A percentile compares a stretch with the other conserved stretches of the same genome.
These are phyloP conservation scores for Cyanoderma ruficeps DNA, from an alignment of 2,113 vertebrate genomes.

Conservation along the genomic window DNA sequence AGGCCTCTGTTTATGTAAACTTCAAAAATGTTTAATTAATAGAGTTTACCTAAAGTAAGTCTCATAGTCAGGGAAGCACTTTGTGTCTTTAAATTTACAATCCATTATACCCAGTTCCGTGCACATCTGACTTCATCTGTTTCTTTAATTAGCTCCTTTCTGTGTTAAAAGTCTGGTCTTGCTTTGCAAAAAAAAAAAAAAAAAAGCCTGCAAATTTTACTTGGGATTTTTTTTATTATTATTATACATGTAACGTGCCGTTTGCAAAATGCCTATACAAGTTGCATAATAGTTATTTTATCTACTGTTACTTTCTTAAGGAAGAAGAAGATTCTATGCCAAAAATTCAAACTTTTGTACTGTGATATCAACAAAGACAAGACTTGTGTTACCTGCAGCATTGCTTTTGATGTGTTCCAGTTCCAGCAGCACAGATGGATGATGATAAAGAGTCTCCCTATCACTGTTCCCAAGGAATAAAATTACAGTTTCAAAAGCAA, in stretches of 20 bases:
- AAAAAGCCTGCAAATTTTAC: neutral
- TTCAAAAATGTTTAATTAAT: neutral
- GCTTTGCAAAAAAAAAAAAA: neutral
- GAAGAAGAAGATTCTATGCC: neutral
- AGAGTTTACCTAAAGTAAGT: neutral
- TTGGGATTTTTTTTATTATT: neutral
- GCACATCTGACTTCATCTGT: neutral
- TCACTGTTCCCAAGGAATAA: slow-evolving; percentile 47
- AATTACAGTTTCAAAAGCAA: slow-evolving; percentile 37
- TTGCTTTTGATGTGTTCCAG: neutral
- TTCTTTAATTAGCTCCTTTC: slow-evolving; percentile 3
- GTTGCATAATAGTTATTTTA: neutral
- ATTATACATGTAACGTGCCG: neutral
- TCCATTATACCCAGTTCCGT: neutral
- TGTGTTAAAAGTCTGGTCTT: neutral
- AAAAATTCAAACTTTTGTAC: neutral
- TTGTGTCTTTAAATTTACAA: neutral
- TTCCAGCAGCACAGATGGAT: neutral
- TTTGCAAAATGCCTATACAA: neutral
- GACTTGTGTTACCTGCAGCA: neutral
- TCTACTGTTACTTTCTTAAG: neutral
- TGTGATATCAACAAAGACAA: neutral
- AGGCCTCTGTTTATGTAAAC: neutral
- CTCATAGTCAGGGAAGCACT: neutral
- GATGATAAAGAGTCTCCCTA: neutral